A percentile compares a stretch with the other conserved stretches of the same genome.
Evolutionary conservation across 2,797 vertebrate species (phyloP).

Genomic region (Cyclopterus lumpus): DNA sequence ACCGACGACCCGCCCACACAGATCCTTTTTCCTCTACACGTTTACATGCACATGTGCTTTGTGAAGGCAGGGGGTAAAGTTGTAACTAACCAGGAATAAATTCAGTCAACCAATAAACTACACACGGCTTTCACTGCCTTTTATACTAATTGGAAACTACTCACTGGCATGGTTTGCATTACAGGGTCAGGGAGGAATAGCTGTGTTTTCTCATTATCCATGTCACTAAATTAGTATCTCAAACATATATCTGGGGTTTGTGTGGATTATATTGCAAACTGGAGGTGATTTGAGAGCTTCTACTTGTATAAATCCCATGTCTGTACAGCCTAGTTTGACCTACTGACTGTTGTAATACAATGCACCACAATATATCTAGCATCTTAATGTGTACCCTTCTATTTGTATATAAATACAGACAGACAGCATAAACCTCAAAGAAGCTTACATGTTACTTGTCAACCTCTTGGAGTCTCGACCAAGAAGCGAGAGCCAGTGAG

Average conservation of each 20-base stretch:
- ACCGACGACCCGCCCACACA: conserved; percentile 21
- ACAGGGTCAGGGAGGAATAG: conserved; percentile 31
- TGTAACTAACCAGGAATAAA: conserved; percentile 37
- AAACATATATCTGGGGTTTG: conserved; percentile 40
- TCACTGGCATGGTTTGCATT: conserved; percentile 35
- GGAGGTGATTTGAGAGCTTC: conserved; percentile 34
- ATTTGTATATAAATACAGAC: neutral
- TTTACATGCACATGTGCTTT: neutral
- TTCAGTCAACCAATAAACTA: conserved; percentile 38
- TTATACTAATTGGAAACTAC: conserved; percentile 49
- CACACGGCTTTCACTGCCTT: conserved; percentile 10
- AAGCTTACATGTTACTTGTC: neutral
- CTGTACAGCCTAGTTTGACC: conserved; percentile 4
- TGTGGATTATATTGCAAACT: conserved; percentile 46
- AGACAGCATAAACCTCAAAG: neutral
- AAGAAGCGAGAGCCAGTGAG: neutral
- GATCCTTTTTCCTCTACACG: conserved; percentile 19
- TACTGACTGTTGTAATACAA: conserved; percentile 1
- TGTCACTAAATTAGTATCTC: conserved; percentile 39
- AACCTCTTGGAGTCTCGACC: neutral
- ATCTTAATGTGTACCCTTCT: neutral
- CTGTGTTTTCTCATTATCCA: conserved; percentile 37
- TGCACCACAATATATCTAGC: neutral
- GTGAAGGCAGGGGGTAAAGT: conserved; percentile 14
- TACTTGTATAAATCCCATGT: conserved; percentile 35